Percentiles rank a stretch among this genome's conserved stretches.
These are phyloP conservation scores for Rhynchopsitta pachyrhyncha DNA, from an alignment of 2,113 vertebrate genomes.

Conservation along the genomic window DNA sequence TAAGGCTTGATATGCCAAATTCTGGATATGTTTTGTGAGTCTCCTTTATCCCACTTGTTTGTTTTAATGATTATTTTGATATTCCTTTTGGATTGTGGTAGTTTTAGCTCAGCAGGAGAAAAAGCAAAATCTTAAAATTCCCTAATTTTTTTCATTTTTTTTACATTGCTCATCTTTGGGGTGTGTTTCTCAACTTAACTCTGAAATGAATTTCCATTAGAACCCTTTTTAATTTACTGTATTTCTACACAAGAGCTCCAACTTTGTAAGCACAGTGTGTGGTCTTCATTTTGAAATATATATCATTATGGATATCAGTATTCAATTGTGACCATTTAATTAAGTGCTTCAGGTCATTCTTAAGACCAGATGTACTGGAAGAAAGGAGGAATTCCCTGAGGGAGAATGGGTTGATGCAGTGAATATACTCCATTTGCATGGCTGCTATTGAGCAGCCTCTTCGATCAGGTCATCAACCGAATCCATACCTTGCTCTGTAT, in stretches of 20 bases:
- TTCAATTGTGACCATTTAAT: constrained; percentile 6
- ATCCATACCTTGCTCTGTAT: not conserved
- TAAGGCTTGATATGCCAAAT: not conserved
- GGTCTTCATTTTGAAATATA: not conserved
- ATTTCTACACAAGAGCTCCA: not conserved
- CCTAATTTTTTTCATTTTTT: not conserved
- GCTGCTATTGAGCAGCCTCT: not conserved
- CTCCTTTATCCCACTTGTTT: not conserved
- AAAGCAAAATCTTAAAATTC: not conserved
- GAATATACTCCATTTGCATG: not conserved
- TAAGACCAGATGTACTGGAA: not conserved
- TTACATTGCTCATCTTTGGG: not conserved
- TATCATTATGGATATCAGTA: not conserved
- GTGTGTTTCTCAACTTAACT: not conserved
- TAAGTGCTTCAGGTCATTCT: not conserved
- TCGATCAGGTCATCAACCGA: not conserved
- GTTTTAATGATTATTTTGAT: not conserved
- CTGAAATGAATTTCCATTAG: not conserved
- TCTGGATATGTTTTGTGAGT: not conserved
- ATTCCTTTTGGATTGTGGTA: not conserved
- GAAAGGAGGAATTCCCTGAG: not conserved
- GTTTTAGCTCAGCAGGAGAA: not conserved
- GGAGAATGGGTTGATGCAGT: not conserved
- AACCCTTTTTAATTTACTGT: not conserved
- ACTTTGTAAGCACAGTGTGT: not conserved